Evolutionary conservation across 2,888 invertebrate genomes (phyloP), one percentile per base, ranked within the genome.

Genomic region (Drosophila flavopinicola): DNA sequence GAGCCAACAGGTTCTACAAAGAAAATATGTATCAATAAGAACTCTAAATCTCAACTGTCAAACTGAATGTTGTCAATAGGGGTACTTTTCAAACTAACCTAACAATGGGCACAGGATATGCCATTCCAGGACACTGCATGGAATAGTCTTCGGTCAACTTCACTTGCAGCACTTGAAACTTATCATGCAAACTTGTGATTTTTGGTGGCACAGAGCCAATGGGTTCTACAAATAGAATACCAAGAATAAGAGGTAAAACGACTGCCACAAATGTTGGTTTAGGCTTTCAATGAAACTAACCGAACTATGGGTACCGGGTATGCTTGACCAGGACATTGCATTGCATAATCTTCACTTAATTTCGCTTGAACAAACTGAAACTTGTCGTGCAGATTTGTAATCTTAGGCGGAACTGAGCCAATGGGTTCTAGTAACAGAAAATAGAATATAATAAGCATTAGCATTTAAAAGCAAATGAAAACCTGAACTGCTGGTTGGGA

Each of bases 261-360:
- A 2, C n/a, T 30, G 48, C 37, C 54, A 23, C 10, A 24, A 47
- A 32, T 45, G 41, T 29, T 23, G 51, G 24, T 35, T 13, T 13
- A 35, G 11, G 25, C 6, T 23, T 15, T 11, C 6, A 5, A 1
- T 0, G 1, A 3, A 42, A 78, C 74, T 59, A 66, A 90, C 95
- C 94, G 94, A 93, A 94, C 94, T 73, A 93, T 90, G 83, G 95
- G 95, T 79, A 95, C 94, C 49, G 95, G 95, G 91, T 93, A 95
- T 30, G 94, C 94, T 90, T 95, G 95, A n/a, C 95, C 95, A 60
- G 95, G 95, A 91, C 95, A 95, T 83, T 94, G 91, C 86, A 95
- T 91, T 25, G 94, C 93, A 80, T 94, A 92, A 88, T 92, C 93
- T 75, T 90, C 90, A 54, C 90, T 90, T 79, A 92, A 80, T 72